phyloP scores from a whole-genome alignment of 2,113 vertebrate genomes.

The Laterallus jamaicensis region DNA sequence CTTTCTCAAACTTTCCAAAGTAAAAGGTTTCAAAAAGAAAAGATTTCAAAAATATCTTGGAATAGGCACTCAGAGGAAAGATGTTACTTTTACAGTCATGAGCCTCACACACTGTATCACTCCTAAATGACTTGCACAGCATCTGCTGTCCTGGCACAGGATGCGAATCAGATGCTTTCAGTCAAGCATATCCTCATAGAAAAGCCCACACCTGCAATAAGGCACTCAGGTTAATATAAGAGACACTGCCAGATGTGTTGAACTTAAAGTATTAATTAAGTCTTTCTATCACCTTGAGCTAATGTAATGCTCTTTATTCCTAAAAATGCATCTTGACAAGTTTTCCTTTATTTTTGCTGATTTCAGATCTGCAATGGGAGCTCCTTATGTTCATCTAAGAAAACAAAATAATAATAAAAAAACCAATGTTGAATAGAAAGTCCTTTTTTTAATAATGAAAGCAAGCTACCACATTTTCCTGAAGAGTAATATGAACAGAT shows the following conservation, averaged over 20 bases:
- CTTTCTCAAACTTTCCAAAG: background rate
- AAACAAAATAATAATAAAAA: background rate
- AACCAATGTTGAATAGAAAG: background rate
- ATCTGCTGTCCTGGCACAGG: slow-evolving; percentile 44
- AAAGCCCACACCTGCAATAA: slow-evolving; percentile 23
- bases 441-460: background rate
- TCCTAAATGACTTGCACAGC: background rate
- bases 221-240: background rate
- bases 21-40: background rate
- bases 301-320: background rate
- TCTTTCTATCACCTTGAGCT: background rate
- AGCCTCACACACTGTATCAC: background rate
- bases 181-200: background rate
- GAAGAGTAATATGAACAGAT: background rate
- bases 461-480: background rate
- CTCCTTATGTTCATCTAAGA: background rate
- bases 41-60: background rate
- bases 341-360: background rate
- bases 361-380: background rate
- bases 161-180: slow-evolving; percentile 37
- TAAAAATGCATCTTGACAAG: background rate
- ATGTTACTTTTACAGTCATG: slow-evolving; percentile 26
- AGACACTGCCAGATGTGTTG: background rate
- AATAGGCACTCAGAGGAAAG: background rate
- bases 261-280: background rate